phyloP scores from a whole-genome alignment of 2,797 vertebrate species.

The Lophotriccus pileatus region DNA sequence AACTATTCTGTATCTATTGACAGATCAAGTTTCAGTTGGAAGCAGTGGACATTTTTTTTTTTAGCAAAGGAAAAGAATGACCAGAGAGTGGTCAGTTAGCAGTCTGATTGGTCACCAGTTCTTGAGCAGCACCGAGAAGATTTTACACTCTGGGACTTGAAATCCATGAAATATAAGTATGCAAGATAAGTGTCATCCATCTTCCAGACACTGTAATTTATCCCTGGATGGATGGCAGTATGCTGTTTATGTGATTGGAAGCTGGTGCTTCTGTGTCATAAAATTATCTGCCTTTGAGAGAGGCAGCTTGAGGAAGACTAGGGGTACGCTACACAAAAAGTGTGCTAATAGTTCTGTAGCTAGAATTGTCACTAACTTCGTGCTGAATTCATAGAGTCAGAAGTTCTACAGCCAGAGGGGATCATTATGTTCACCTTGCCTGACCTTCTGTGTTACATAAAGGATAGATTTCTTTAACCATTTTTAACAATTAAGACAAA shows the following conservation, averaged over 20 bases:
- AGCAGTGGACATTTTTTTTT: background rate
- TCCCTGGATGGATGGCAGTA: background rate
- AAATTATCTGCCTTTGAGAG: background rate
- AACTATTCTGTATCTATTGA: background rate
- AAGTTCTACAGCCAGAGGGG: background rate
- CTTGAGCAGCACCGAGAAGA: background rate
- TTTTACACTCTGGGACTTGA: background rate
- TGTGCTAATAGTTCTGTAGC: background rate
- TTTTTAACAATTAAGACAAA: background rate
- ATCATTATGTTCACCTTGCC: slow-evolving; percentile 4
- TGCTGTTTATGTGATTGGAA: background rate
- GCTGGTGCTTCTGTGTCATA: background rate
- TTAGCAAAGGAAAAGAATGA: background rate
- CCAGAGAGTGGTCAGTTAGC: background rate
- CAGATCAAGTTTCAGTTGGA: background rate
- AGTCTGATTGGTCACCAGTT: background rate
- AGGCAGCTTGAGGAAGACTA: background rate
- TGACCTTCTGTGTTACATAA: slow-evolving; percentile 11
- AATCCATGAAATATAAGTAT: background rate
- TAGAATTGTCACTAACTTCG: background rate
- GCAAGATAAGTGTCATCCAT: background rate
- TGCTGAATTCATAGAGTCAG: background rate
- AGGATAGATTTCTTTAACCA: background rate
- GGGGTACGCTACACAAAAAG: background rate
- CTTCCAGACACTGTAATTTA: background rate